A percentile compares a stretch with the other conserved stretches of the same genome.
Evolutionary conservation across 1,140 invertebrate species (phyloP).

Genomic region (Ceratitis capitata): DNA sequence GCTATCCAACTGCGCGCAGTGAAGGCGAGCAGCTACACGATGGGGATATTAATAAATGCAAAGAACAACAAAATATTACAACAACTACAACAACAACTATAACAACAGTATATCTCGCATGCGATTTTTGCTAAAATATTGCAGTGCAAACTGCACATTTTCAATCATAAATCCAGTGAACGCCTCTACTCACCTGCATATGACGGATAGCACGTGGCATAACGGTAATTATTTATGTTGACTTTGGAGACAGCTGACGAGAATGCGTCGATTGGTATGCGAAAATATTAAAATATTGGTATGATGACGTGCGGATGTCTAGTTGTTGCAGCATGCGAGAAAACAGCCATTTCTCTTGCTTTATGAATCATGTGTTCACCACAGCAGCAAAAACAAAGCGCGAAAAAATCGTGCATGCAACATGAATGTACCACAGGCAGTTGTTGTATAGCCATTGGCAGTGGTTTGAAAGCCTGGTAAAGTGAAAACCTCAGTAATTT

Average conservation of each 20-base stretch:
- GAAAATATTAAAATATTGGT: neutral
- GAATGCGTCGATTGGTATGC: neutral
- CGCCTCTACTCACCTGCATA: neutral
- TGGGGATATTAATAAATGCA: slow-evolving; percentile 8
- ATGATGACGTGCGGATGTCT: neutral
- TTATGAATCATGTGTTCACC: neutral
- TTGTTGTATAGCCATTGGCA: neutral
- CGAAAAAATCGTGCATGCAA: neutral
- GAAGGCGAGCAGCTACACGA: neutral
- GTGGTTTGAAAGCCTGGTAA: neutral
- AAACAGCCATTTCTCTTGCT: neutral
- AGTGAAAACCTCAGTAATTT: neutral
- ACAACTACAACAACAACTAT: neutral
- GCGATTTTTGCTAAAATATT: neutral
- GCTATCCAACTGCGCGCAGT: neutral
- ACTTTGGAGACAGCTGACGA: neutral
- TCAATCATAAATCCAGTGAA: slow-evolving; percentile 28
- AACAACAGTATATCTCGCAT: no score
- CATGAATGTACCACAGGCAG: neutral
- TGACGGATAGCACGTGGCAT: neutral
- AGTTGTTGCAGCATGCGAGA: neutral
- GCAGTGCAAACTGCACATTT: neutral
- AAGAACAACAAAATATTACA: no score
- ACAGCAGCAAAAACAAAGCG: no score
- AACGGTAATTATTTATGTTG: neutral